Conservation (phyloP, 2,113 vertebrate species). For the Aix galericulata region DNA sequence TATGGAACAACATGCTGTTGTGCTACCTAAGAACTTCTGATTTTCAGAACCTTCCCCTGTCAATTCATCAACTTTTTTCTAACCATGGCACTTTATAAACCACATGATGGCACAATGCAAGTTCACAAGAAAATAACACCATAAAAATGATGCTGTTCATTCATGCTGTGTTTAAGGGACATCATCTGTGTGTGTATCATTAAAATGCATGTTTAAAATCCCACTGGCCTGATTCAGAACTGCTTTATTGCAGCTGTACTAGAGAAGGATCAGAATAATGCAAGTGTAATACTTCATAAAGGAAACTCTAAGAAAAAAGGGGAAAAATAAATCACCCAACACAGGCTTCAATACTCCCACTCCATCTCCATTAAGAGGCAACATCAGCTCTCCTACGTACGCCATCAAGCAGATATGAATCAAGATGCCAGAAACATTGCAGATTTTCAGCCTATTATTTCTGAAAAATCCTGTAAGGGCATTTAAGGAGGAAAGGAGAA, state of each 20-base stretch:
- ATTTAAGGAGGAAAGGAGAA: not conserved
- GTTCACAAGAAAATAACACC: not conserved
- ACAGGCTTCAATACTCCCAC: not conserved
- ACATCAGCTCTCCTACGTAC: not conserved
- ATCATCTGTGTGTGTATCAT: not conserved
- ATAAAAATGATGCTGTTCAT: not conserved
- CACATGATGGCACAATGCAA: not conserved
- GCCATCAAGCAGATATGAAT: not conserved
- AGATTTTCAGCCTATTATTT: not conserved
- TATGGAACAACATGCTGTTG: not conserved
- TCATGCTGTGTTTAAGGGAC: not conserved
- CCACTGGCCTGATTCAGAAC: not conserved
- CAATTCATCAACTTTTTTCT: not conserved
- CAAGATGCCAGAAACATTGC: not conserved
- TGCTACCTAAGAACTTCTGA: not conserved
- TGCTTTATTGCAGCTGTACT: not conserved
- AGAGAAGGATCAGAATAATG: not conserved
- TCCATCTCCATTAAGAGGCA: not conserved
- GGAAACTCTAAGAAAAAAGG: not conserved
- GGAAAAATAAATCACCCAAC: not conserved
- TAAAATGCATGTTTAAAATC: not conserved
- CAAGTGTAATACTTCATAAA: not conserved
- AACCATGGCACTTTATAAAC: not conserved
- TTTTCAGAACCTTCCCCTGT: not conserved
- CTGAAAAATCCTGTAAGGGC: not conserved